phyloP scores from a whole-genome alignment of 2,113 vertebrate species.

The Callipepla californica region DNA sequence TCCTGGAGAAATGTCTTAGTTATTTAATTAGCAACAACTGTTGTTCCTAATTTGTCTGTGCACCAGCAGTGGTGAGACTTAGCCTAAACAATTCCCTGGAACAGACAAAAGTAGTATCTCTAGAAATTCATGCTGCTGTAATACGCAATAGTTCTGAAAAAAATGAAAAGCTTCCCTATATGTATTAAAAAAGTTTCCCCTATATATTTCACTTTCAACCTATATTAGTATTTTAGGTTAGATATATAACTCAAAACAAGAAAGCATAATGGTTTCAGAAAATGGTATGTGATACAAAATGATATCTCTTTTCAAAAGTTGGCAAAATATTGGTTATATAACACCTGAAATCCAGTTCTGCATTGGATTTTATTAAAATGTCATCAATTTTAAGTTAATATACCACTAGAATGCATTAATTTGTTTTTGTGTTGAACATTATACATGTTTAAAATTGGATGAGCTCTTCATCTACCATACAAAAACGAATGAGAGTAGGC shows the following conservation, averaged over 20 bases:
- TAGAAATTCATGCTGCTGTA: not conserved
- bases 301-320: not conserved
- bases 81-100: not conserved
- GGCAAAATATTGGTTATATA: not conserved
- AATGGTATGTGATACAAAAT: not conserved
- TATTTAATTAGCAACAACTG: not conserved
- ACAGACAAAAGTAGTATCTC: accelerated
- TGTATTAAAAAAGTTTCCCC: not conserved
- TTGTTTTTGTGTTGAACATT: not conserved
- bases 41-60: not conserved
- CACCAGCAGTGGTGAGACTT: not conserved
- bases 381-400: not conserved
- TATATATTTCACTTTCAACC: not conserved
- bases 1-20: not conserved
- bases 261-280: not conserved
- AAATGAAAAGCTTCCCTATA: not conserved
- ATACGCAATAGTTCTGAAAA: not conserved
- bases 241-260: not conserved
- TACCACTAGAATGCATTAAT: not conserved
- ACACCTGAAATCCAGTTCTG: not conserved
- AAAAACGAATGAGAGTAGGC: not conserved
- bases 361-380: not conserved
- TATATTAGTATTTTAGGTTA: not conserved
- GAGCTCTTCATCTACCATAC: not conserved
- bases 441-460: not conserved